Percentiles rank a stretch among this genome's conserved stretches.
phyloP scores from a whole-genome alignment of 2,888 invertebrate genomes.

The Mantis religiosa region DNA sequence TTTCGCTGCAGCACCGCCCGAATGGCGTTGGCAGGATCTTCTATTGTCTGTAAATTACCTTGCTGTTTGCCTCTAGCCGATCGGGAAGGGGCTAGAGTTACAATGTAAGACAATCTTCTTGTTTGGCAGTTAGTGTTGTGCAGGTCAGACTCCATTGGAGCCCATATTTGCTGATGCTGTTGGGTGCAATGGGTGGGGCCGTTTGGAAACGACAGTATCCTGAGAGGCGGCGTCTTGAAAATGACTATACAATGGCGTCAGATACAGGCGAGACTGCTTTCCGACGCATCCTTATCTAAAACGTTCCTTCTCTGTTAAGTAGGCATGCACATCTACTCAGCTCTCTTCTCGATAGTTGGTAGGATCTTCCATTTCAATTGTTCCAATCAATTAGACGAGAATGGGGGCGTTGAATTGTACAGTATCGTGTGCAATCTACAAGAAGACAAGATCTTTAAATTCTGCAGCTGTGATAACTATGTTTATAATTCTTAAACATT shows the following conservation, averaged over 20 bases:
- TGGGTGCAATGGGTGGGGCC: neutral
- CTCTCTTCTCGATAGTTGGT: too few species aligned
- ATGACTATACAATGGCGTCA: neutral
- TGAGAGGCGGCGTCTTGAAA: neutral
- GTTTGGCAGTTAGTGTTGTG: neutral
- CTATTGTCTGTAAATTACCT: neutral
- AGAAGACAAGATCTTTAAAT: too few species aligned
- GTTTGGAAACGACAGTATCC: neutral
- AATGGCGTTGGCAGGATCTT: neutral
- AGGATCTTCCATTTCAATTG: too few species aligned
- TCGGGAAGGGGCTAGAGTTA: neutral
- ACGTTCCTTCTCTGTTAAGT: too few species aligned
- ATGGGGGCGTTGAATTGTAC: too few species aligned
- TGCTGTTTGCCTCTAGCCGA: neutral
- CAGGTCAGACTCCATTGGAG: neutral
- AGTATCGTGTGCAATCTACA: too few species aligned
- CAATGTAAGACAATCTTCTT: neutral
- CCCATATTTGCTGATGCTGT: neutral
- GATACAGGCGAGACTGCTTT: neutral
- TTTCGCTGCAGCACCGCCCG: too few species aligned
- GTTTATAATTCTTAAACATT: too few species aligned
- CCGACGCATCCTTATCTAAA: too few species aligned
- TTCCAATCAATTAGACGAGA: too few species aligned
- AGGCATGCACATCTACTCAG: too few species aligned
- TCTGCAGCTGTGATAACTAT: too few species aligned